A percentile compares a stretch with the other conserved stretches of the same genome.
Evolutionary conservation across 53 echinoderm and acorn worm genomes (phyloP).

Genomic region (Temnopleurus reevesii): DNA sequence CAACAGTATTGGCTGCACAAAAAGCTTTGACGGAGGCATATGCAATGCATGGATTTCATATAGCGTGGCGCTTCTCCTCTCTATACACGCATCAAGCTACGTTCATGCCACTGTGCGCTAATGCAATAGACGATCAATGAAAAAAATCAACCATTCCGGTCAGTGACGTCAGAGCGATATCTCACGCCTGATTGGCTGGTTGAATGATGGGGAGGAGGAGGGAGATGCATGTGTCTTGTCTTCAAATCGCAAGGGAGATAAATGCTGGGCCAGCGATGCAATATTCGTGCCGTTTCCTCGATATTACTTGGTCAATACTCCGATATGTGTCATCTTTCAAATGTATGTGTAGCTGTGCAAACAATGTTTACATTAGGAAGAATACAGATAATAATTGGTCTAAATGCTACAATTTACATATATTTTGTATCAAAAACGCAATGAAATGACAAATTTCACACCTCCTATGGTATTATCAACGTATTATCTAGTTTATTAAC

Average conservation of each 20-base stretch:
- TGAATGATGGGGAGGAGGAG: conserved; percentile 27
- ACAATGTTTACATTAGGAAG: too few relatives aligned
- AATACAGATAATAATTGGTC: too few relatives aligned
- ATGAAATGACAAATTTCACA: too few relatives aligned
- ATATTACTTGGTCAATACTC: neutral
- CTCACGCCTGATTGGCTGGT: conserved; percentile 47
- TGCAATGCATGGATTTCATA: conserved; percentile 22
- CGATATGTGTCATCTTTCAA: conserved; percentile 10
- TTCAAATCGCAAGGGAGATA: neutral
- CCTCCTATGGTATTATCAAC: too few relatives aligned
- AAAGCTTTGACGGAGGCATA: neutral
- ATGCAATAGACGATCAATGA: conserved; percentile 57
- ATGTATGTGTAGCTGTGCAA: too few relatives aligned
- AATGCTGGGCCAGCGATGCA: conserved; percentile 16
- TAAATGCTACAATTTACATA: too few relatives aligned
- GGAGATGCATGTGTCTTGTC: neutral
- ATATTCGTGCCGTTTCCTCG: neutral
- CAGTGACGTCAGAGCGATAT: conserved; percentile 42
- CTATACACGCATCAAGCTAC: conserved; percentile 27
- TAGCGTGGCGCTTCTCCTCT: conserved; percentile 1
- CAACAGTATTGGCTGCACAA: neutral
- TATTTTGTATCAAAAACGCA: too few relatives aligned
- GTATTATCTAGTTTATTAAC: too few relatives aligned
- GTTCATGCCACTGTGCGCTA: conserved; percentile 30
- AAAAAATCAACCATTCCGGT: conserved; percentile 46